Evolutionary conservation across 1,140 invertebrate genomes (phyloP), one percentile per base, ranked within the genome.

Genomic region (Yoshiicerus persimilis): DNA sequence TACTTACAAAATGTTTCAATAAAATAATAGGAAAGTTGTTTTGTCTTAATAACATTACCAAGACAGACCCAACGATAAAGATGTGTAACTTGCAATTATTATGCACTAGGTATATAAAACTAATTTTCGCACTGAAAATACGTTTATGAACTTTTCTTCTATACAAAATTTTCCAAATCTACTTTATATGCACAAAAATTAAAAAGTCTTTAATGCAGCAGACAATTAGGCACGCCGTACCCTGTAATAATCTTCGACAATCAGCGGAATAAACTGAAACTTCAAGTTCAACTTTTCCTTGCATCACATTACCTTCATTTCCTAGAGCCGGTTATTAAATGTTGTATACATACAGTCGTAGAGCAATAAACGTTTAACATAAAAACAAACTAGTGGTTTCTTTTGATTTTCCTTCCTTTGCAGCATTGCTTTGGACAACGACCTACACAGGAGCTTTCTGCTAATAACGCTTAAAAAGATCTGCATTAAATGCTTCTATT

Each of bases 271-370:
- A 77, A 77, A 34, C 70, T 77, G 32, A 77, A 77, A 77, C 70
- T 77, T 77, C 70, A 77, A 77, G 70, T 77, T 77, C 70, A 77
- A 77, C 70, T 77, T 77, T 77, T 77, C 70, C 70, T 77, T 34
- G 70, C 70, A 36, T 77, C 30, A n/a, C 70, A 77, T 77, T 77
- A 77, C 70, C 70, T 77, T 77, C 70, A 30, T 77, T 77, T 77
- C 70, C 70, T 27, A 34, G 34, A 77, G 70, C 70, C 70, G 70
- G 70, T 77, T 77, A 77, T 77, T 77, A 77, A 34, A 77, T 30
- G 70, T 32, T 20, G 25, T 20, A 77, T 77, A 47, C 13, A 16
- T 47, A 30, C 32, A 77, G 1, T 30, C 70, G 30, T n/a, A 77
- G 70, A 66, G 70, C 34, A 16, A 77, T 77, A 77, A 34, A 77